phyloP scores from a whole-genome alignment of 2,797 vertebrate species.

The Buceros bicornis region DNA sequence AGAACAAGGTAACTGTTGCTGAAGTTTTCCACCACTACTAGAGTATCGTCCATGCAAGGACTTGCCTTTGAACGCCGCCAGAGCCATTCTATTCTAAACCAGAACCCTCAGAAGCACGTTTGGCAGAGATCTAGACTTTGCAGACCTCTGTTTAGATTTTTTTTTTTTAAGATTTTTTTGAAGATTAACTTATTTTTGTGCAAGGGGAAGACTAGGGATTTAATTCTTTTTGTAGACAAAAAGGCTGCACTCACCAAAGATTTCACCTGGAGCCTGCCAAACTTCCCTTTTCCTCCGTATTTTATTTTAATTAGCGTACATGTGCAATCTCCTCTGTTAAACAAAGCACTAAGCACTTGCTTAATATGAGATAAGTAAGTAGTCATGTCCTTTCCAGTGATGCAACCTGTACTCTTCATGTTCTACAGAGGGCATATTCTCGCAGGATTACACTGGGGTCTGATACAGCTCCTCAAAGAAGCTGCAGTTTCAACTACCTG shows the following conservation, averaged over 20 bases:
- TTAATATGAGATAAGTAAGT: not conserved
- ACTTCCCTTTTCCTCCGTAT: not conserved
- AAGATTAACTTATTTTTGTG: not conserved
- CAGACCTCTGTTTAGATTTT: not conserved
- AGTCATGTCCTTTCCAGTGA: not conserved
- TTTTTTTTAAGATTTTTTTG: not conserved
- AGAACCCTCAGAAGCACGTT: not conserved
- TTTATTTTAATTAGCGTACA: not conserved
- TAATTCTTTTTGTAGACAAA: not conserved
- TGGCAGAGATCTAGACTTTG: not conserved
- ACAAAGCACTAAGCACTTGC: not conserved
- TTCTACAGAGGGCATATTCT: not conserved
- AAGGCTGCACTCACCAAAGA: not conserved
- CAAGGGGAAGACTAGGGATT: not conserved
- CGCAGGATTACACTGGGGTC: not conserved
- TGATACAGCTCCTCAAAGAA: not conserved
- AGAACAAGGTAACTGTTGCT: not conserved
- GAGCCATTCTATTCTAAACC: not conserved
- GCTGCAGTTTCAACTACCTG: not conserved
- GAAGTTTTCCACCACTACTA: not conserved
- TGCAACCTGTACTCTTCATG: not conserved
- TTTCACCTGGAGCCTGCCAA: not conserved
- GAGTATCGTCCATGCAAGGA: not conserved
- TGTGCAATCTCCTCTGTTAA: not conserved
- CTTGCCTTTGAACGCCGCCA: not conserved